Base-by-base conservation (phyloP, 2,797 vertebrate genomes). In the Cryptoprocta ferox region DNA sequence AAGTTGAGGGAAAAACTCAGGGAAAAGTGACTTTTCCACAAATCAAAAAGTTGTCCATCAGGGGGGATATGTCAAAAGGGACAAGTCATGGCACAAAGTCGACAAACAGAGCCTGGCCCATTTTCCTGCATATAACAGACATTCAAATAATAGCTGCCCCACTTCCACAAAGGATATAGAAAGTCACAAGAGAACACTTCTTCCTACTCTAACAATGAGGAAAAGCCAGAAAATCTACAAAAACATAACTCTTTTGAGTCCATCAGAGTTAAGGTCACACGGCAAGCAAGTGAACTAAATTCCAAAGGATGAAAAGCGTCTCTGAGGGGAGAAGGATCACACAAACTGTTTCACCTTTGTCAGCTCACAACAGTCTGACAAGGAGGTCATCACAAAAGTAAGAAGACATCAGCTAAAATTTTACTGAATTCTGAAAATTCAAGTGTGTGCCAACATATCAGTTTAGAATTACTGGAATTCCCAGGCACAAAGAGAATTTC, bases 221-320 rank as follows among this genome's bases (percentile, higher is more conserved):
- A 90, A 95, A 93, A 48, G 26, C 56, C 56, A 93, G 24, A 37
- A 94, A 92, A 90, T 83, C 79, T 87, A 84, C 11, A 94, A 87
- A 87, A 87, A 19, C 2, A 16, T 65, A 61, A 39, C 1, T 84
- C 28, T 68, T 89, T 66, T 76, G 21, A 89, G 13, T 32, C 53
- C 32, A 75, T 61, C 28, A 71, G 39, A 65, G 21, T 14, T 70
- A 48, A 92, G 61, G n/a, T 81, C 91, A 89, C 4, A 93, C 32
- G 15, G 30, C 10, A 76, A 66, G 2, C 5, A n/a, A 87, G 30
- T 80, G 10, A 94, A 66, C 59, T 53, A 28, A 86, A 87, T 53
- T 87, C 70, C 50, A 48, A 81, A 65, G 9, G 6, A 26, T 76
- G 5, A 83, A 61, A 89, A 53, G 11, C 21, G 28, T 37, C 8